Evolutionary conservation across 2,113 vertebrate genomes (phyloP), one percentile per base, ranked within the genome.

Genomic region (Accipiter virgatus): DNA sequence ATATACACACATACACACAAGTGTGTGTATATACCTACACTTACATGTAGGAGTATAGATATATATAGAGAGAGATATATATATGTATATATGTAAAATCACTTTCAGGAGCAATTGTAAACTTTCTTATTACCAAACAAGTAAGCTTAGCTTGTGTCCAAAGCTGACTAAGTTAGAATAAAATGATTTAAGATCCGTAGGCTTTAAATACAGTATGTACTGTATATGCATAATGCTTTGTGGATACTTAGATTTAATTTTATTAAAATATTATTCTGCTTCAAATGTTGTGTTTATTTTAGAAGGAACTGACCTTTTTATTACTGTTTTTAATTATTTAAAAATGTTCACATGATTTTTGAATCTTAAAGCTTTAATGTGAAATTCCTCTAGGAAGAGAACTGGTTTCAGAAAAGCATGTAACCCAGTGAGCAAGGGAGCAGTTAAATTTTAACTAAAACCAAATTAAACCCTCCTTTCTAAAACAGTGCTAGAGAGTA

Each of bases 211-310:
- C 95, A 91, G 94, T 94, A 95, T 94, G 88, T 95, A 97, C 95
- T 96, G 73, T 94, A 96, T 92, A 21, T 97, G 87, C 93, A 97
- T 95, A 97, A 95, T 94, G 96, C 90, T 96, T 92, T 98, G 97
- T 95, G 92, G 97, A 97, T 97, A 97, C 59, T 82, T 96, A 97
- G 95, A 96, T 94, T 94, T 96, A 96, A 97, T 97, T 97, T 97
- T 97, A 97, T 97, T 97, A 97, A 97, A 97, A 97, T 96, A 97
- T 92, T 96, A 97, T 91, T 95, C 88, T 95, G 92, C 96, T 91
- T 95, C 96, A 95, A 96, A 88, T 71, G 93, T 88, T 92, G 96
- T 97, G 86, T 88, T 96, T 96, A 59, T 97, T 97, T 98, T 75
- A 94, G 53, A 90, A 95, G 27, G 53, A 90, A 92, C 36, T 89